Evolutionary conservation across 1,140 invertebrate species (phyloP), one percentile per base, ranked within the genome.

Genomic region (Aporrectodea caliginosa): DNA sequence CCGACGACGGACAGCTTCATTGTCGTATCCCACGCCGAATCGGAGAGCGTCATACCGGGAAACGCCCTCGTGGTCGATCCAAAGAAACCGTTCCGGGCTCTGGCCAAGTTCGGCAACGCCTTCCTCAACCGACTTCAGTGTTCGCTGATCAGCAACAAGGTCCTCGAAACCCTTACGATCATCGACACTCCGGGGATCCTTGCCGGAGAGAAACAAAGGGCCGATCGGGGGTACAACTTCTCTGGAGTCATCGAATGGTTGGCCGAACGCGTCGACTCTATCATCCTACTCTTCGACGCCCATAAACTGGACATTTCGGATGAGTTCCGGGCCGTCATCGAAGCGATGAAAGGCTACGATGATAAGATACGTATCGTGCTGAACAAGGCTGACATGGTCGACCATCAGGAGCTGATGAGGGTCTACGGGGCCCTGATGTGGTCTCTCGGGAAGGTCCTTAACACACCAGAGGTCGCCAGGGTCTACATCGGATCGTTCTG

Each of bases 401-500:
- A 99, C 87, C 96, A 98, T 89, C 97, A 99, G 86, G 96, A 98
- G 87, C 89, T 99, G 43, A 98, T 99, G 96, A 90, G 97, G 81
- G 97, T 99, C 6, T 99, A 99, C 87, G 97, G 97, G 69, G 97
- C 97, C 1, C 91, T 99, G 22, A 99, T 99, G 97, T 98, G 97
- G 96, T 97, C 95, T 0, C 89, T 99, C 71, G 97, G 88, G 22
- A 89, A 90, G 83, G 89, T 90, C 0, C 89, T 99, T 79, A 95
- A 97, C 87, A 99, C 97, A 16, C 97, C 97, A 1, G 97, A 99
- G 91, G 97, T 99, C n/a, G 95, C 96, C 0, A 90, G 97, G 80
- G 97, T 99, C 1, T 99, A 98, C 85, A 97, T 99, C 83, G 97
- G 97, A n/a, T 97, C 95, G 0, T 98, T 98, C 88, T 98, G 97